Percentiles rank a stretch among this genome's conserved stretches.
These are phyloP conservation scores for Holothuria glaberrima DNA, from an alignment of 35 echinoderm and acorn worm genomes.

Conservation along the genomic window DNA sequence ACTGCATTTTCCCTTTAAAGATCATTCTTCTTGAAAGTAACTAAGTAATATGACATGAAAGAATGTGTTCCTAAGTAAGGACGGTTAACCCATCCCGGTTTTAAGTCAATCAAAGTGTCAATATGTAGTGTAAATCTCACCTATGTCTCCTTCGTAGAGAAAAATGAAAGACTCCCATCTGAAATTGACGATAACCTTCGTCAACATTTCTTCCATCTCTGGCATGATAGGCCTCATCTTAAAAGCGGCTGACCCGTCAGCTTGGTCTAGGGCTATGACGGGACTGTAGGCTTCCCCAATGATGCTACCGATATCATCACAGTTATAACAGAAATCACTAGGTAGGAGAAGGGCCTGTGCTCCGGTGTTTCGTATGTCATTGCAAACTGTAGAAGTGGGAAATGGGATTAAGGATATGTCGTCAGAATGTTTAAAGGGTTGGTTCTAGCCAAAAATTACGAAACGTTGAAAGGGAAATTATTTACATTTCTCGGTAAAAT, in stretches of 20 bases:
- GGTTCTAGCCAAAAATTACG: too few species aligned
- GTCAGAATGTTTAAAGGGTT: too few species aligned
- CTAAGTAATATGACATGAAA: too few species aligned
- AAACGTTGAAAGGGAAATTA: too few species aligned
- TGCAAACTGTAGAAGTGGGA: slow-evolving; percentile 47
- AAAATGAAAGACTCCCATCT: slow-evolving; percentile 75
- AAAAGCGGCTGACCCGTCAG: slow-evolving; percentile 58
- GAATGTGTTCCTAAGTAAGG: too few species aligned
- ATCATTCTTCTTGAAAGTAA: too few species aligned
- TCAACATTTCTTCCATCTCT: slow-evolving; percentile 64
- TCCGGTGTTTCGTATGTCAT: slow-evolving; percentile 62
- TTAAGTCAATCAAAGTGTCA: too few species aligned
- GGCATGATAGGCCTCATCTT: slow-evolving; percentile 60
- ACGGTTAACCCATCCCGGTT: too few species aligned
- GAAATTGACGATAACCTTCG: slow-evolving; percentile 67
- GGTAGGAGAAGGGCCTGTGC: slow-evolving; percentile 63
- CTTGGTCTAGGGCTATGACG: slow-evolving; percentile 68
- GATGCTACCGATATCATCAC: slow-evolving; percentile 50
- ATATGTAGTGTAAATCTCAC: slow-evolving; percentile 11
- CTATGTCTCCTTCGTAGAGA: slow-evolving; percentile 66
- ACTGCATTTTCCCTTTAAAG: too few species aligned
- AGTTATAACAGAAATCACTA: slow-evolving; percentile 67
- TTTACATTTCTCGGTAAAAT: too few species aligned
- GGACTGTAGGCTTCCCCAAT: slow-evolving; percentile 76
- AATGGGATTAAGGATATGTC: background rate